Evolutionary conservation across 2,888 invertebrate genomes (phyloP).

Genomic region (Elmis aenea): DNA sequence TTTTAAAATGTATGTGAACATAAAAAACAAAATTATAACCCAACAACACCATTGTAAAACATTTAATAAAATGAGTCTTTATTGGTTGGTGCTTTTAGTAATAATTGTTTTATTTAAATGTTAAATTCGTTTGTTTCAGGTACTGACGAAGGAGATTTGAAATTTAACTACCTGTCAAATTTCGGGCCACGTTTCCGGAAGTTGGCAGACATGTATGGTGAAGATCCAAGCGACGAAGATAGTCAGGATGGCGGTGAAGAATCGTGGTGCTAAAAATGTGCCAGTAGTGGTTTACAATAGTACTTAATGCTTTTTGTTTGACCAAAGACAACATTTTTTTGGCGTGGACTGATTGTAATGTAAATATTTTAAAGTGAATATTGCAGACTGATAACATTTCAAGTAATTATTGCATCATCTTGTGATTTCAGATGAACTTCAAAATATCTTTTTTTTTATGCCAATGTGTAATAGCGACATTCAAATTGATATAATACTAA

Average conservation of each 20-base stretch:
- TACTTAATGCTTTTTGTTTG: constrained; percentile 17
- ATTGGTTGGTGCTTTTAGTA: too few species aligned
- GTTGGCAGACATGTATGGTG: constrained; percentile 92
- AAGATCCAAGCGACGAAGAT: constrained; percentile 77
- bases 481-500: too few species aligned
- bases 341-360: constrained; percentile 7
- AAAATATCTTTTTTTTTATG: too few species aligned
- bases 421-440: too few species aligned
- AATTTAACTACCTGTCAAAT: constrained; percentile 90
- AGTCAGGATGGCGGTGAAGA: constrained; percentile 73
- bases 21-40: too few species aligned
- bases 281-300: constrained; percentile 4
- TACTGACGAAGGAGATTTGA: constrained; percentile 87
- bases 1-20: too few species aligned
- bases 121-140: too few species aligned
- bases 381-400: not conserved
- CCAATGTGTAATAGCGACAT: too few species aligned
- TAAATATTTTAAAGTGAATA: constrained; percentile 6
- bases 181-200: constrained; percentile 96
- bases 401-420: too few species aligned
- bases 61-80: too few species aligned
- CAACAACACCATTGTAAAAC: too few species aligned
- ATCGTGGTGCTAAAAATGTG: constrained; percentile 67
- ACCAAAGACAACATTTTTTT: constrained; percentile 18
- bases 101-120: too few species aligned